These are phyloP conservation scores for Diachrysia chrysitis DNA, from an alignment of 2,888 invertebrate species.

Conservation along the genomic window DNA sequence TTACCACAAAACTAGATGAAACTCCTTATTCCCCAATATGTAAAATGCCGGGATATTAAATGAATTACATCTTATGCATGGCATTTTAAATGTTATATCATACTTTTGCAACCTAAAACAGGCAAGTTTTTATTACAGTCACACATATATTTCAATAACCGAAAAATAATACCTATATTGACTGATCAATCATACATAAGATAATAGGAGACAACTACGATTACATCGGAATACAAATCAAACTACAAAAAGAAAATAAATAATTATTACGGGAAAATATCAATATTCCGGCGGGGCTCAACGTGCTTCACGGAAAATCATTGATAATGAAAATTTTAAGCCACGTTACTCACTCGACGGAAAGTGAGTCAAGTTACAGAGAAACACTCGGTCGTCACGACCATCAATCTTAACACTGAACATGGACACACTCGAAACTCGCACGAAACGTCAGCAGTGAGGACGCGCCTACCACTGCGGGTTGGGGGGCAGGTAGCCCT, in stretches of 20 bases:
- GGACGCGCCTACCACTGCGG: constrained; percentile 80
- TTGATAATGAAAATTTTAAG: constrained; percentile 60
- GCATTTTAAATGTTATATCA: constrained; percentile 8
- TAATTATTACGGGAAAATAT: constrained; percentile 54
- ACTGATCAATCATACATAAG: too few species aligned
- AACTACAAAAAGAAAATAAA: constrained; percentile 53
- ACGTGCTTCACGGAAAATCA: constrained; percentile 47
- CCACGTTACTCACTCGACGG: constrained; percentile 62
- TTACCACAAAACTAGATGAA: constrained; percentile 33
- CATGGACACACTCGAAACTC: constrained; percentile 44
- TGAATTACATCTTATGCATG: constrained; percentile 6
- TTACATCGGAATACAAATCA: constrained; percentile 40
- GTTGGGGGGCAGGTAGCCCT: constrained; percentile 80
- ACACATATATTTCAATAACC: constrained; percentile 8
- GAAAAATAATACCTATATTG: background rate
- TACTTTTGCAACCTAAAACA: constrained; percentile 20
- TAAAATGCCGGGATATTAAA: constrained; percentile 21
- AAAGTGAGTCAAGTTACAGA: constrained; percentile 45
- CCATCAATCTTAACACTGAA: constrained; percentile 50
- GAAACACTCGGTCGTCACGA: constrained; percentile 42
- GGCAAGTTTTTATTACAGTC: constrained; percentile 24
- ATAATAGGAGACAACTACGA: constrained; percentile 21
- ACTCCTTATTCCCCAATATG: constrained; percentile 14
- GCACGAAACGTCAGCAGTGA: constrained; percentile 42
- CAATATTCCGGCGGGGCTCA: constrained; percentile 31